Base-by-base conservation (phyloP, 1,140 invertebrate genomes). In the Nasonia giraulti region DNA sequence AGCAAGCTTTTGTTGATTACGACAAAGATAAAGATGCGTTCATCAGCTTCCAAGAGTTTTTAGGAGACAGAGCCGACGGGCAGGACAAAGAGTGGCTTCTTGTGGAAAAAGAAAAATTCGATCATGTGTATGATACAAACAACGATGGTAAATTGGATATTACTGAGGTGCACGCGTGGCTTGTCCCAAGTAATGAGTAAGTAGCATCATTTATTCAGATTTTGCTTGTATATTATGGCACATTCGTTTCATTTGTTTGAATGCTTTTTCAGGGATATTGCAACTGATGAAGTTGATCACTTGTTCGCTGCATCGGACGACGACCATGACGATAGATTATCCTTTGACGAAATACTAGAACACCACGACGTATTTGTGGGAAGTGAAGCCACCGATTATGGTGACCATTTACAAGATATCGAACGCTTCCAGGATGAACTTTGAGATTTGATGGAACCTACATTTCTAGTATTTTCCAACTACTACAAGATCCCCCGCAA, bases 371-470 rank as follows among this genome's bases (percentile, higher is more conserved):
- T 96, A 68, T 99, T 99, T 93, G 98, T 99, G 20, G 98, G 98
- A 20, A 98, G 97, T 91, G 98, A 99, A 94, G 98, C 97, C 0
- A 98, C 98, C n/a, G 97, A 98, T 90, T 99, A 98, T 93, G 98
- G 98, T 4, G 96, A 98, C 89, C 97, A 98, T 91, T 94, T 98
- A 66, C 95, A 97, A 78, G 96, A 97, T 88, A 95, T 97, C 80
- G 96, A 97, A 84, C 94, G 95, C 87, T 97, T 97, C 88, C 92
- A 95, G 83, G 97, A 98, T 89, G 97, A 98, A 93, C 94, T 98
- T 71, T 98, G 94, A 86, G 50, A 83, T 79, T 44, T 40, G 37
- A 62, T 82, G 79, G 44, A 85, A 55, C 62, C 33, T 6, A 68
- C 2, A 23, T 74, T 78, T 55, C 66, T 66, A 47, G 5, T 14